These are phyloP conservation scores for Ramphastos sulfuratus DNA, from an alignment of 2,113 vertebrate species.

Conservation along the genomic window DNA sequence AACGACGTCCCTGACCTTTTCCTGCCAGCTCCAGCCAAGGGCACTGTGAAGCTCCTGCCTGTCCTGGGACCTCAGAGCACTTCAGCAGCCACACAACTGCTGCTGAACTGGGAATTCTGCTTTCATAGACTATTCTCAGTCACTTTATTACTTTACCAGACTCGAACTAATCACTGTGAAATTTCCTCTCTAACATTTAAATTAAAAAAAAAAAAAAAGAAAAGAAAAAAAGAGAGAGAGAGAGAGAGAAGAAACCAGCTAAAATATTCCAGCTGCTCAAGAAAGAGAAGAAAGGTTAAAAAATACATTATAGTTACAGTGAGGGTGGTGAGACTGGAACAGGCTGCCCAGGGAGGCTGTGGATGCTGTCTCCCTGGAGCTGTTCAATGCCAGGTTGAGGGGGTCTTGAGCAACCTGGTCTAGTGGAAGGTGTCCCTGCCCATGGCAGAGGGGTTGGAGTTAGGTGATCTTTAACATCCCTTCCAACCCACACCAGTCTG, in stretches of 20 bases:
- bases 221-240: neutral
- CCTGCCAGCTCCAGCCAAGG: neutral
- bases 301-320: neutral
- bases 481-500: too few species aligned
- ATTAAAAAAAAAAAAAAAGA: neutral
- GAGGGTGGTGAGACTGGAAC: too few species aligned
- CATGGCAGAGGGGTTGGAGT: too few species aligned
- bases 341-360: too few species aligned
- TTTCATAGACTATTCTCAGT: neutral
- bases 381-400: too few species aligned
- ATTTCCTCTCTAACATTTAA: neutral
- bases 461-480: too few species aligned
- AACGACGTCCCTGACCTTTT: neutral
- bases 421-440: too few species aligned
- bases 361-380: too few species aligned
- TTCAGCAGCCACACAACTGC: neutral
- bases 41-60: neutral
- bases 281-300: neutral
- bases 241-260: neutral
- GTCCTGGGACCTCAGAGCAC: rapidly evolving
- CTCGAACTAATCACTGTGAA: neutral
- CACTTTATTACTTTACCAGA: conserved; percentile 21
- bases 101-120: neutral
- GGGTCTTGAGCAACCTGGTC: too few species aligned
- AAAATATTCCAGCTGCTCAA: neutral